Evolutionary conservation across 2,113 vertebrate genomes (phyloP).

Genomic region (Dolichotis patagonum): DNA sequence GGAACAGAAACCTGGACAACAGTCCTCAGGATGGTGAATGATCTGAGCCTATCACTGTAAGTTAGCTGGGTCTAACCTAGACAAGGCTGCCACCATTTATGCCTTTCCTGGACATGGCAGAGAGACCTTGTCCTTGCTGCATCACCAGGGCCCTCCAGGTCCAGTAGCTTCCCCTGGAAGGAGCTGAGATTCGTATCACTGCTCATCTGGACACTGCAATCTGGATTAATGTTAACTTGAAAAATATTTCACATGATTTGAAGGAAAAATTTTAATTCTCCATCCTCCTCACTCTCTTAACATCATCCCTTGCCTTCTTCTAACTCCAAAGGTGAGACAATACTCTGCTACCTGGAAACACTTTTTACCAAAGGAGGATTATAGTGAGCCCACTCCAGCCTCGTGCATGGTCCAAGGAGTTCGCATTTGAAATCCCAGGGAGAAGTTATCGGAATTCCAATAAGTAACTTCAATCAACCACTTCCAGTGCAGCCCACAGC

Average conservation of each 20-base stretch:
- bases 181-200: neutral
- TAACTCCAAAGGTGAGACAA: neutral
- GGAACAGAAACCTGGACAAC: neutral
- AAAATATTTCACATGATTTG: neutral
- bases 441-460: neutral
- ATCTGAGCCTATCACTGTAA: neutral
- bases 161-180: neutral
- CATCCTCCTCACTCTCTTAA: neutral
- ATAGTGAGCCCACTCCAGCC: neutral
- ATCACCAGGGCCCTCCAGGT: neutral
- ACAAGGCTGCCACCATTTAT: neutral
- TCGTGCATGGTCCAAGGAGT: neutral
- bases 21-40: neutral
- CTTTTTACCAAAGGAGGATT: neutral
- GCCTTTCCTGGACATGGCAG: neutral
- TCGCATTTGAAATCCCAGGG: neutral
- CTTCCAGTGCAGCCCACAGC: too few species aligned
- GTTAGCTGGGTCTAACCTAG: neutral
- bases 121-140: neutral
- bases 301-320: neutral
- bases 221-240: neutral
- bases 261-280: neutral
- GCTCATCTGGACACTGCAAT: neutral
- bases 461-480: neutral
- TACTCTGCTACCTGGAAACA: neutral